Conservation (phyloP, 2,797 vertebrate species). For the Silurus lanzhouensis region DNA sequence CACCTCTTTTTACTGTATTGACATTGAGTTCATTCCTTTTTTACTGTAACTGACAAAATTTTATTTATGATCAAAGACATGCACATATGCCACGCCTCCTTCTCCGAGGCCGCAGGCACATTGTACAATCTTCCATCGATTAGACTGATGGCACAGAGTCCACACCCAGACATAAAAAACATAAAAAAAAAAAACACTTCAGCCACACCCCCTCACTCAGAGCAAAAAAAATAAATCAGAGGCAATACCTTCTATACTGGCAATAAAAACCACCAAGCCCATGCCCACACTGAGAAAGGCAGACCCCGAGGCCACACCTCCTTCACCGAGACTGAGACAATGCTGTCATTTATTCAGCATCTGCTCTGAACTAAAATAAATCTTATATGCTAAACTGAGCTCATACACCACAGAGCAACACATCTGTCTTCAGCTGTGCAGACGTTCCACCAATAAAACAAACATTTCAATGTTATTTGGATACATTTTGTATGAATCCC, state of each 20-base stretch:
- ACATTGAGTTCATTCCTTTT: no score
- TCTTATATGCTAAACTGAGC: conserved; percentile 36
- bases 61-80: no score
- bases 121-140: background rate
- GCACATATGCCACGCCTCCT: background rate
- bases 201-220: background rate
- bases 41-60: no score
- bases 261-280: background rate
- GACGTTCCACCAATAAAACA: conserved; percentile 17
- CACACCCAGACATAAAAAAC: background rate
- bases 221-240: no score
- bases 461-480: conserved; percentile 35
- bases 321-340: background rate
- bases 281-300: background rate
- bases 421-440: conserved; percentile 21
- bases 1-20: no score
- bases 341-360: conserved; percentile 18
- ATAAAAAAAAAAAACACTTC: background rate
- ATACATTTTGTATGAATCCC: conserved; percentile 27
- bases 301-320: background rate
- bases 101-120: background rate
- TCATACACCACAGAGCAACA: conserved; percentile 4
- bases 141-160: background rate
- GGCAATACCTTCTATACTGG: background rate
- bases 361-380: conserved; percentile 39